Percentiles rank a stretch among this genome's conserved stretches.
Conservation (phyloP, 2,797 vertebrate species). For the Sebastes goodei region DNA sequence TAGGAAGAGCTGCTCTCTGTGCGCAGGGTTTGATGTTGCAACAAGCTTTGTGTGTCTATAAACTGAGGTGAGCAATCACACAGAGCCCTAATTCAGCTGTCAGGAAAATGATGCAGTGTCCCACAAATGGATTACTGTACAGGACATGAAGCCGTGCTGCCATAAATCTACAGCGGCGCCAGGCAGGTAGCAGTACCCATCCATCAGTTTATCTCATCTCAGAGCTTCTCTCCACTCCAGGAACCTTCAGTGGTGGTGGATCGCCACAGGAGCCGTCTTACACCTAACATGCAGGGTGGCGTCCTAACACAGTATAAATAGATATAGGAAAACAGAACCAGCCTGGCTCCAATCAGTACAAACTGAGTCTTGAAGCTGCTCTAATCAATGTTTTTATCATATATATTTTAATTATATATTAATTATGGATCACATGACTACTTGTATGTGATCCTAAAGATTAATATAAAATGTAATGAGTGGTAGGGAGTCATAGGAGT, state of each 20-base stretch:
- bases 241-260: conserved; percentile 10
- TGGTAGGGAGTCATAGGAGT: too few relatives aligned
- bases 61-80: conserved; percentile 50
- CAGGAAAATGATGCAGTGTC: conserved; percentile 58
- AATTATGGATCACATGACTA: not conserved
- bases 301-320: not conserved
- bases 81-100: conserved; percentile 58
- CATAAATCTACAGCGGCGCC: conserved; percentile 54
- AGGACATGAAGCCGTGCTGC: conserved; percentile 48
- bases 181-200: conserved; percentile 42
- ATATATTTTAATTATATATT: not conserved
- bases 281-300: not conserved
- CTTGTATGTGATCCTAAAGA: not conserved
- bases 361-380: not conserved
- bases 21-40: conserved; percentile 20
- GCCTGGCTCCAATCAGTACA: not conserved
- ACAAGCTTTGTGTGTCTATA: conserved; percentile 32
- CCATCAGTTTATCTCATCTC: conserved; percentile 63
- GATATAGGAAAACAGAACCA: not conserved
- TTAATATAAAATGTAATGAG: too few relatives aligned
- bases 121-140: conserved; percentile 64
- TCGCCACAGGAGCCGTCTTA: not conserved
- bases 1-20: conserved; percentile 1
- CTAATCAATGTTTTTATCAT: not conserved
- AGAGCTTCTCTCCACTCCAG: conserved; percentile 31